These are phyloP conservation scores for Pecten maximus DNA, from an alignment of 2,888 invertebrate species.

Conservation along the genomic window DNA sequence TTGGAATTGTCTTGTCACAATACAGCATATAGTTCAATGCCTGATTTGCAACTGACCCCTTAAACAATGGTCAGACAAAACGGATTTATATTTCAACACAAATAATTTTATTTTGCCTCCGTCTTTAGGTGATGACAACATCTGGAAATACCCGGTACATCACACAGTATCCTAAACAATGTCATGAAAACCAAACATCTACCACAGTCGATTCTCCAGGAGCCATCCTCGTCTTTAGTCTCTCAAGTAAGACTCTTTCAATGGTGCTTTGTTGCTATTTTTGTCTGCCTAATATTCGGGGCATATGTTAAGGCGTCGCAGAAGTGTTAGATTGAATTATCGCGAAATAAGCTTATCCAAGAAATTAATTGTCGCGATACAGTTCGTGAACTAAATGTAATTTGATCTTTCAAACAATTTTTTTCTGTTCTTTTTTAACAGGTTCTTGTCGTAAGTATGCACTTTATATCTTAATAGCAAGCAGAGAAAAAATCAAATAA, in stretches of 20 bases:
- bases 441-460: neutral
- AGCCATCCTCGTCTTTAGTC: slow-evolving; percentile 17
- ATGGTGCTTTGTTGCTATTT: neutral
- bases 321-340: no score
- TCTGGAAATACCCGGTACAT: slow-evolving; percentile 37
- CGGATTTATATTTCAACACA: no score
- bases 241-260: neutral
- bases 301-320: no score
- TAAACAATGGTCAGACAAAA: no score
- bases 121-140: slow-evolving; percentile 35
- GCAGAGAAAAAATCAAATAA: no score
- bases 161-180: slow-evolving; percentile 53
- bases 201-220: slow-evolving; percentile 38
- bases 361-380: no score
- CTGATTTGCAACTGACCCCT: no score
- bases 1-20: no score
- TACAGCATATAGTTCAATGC: no score
- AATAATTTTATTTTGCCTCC: neutral
- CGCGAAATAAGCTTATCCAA: no score
- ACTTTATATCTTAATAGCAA: neutral
- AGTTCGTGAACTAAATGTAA: no score
- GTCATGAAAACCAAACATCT: slow-evolving; percentile 50
- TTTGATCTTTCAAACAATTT: neutral
- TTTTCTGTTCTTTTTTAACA: neutral
- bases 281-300: no score